Conservation (phyloP, 2,888 invertebrate genomes). For the Lasioglossum lativentre region DNA sequence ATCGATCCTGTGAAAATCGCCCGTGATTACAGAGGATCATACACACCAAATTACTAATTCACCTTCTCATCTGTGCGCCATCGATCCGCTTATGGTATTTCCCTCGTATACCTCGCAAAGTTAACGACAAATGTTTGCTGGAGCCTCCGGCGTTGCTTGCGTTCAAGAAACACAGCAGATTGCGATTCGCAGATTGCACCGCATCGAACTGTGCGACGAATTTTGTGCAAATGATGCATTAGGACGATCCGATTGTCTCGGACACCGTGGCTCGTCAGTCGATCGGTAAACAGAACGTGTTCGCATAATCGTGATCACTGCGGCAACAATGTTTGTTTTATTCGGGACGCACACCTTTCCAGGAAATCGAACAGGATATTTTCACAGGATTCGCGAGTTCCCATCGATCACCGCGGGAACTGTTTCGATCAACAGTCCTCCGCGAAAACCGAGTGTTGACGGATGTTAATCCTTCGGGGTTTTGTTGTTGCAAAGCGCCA, state of each 20-base stretch:
- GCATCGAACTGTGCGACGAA: not conserved
- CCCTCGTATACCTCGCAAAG: not conserved
- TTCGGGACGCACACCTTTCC: not conserved
- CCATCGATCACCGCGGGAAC: not conserved
- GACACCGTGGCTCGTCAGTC: not conserved
- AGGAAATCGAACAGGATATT: not conserved
- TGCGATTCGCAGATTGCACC: not conserved
- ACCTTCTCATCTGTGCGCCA: not conserved
- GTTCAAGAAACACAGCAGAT: not conserved
- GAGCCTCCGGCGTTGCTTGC: not conserved
- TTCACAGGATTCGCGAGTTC: not conserved
- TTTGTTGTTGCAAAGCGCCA: conserved; percentile 1
- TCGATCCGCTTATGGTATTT: not conserved
- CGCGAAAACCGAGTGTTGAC: not conserved
- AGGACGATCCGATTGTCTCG: not conserved
- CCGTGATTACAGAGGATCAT: not conserved
- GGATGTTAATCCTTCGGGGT: not conserved
- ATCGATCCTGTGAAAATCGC: not conserved
- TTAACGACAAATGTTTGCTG: not conserved
- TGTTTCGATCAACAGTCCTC: not conserved
- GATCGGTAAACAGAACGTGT: not conserved
- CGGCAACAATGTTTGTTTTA: not conserved
- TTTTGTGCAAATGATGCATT: conserved; percentile 1
- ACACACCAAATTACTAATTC: not conserved
- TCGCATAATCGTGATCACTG: not conserved